Percentiles rank a stretch among this genome's conserved stretches.
Conservation (phyloP, 2,797 vertebrate species). For the Gallinago nigripennis region DNA sequence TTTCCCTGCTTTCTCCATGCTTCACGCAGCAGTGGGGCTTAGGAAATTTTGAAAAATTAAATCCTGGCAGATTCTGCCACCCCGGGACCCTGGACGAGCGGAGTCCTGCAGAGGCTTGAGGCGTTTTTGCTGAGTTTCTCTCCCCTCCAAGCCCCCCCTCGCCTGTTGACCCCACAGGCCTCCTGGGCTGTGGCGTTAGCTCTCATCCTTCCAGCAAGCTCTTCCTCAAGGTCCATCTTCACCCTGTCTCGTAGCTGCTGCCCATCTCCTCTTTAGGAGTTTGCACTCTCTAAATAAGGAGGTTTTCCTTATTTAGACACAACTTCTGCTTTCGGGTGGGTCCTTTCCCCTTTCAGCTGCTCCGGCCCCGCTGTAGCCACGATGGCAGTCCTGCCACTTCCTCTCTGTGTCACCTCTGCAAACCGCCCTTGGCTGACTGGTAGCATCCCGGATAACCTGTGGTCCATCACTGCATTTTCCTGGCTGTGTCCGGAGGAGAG, state of each 20-base stretch:
- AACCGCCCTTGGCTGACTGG: rapidly evolving
- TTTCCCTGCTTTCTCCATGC: neutral
- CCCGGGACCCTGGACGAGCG: neutral
- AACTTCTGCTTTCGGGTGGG: neutral
- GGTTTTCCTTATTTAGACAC: neutral
- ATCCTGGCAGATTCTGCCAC: neutral
- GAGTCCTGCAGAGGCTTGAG: neutral
- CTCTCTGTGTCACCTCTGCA: rapidly evolving
- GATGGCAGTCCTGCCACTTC: rapidly evolving
- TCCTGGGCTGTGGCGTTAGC: neutral
- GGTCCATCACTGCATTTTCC: neutral
- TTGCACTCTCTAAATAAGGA: neutral
- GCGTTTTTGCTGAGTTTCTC: rapidly evolving
- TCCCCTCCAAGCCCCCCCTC: neutral
- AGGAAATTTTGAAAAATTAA: neutral
- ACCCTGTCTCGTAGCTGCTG: neutral
- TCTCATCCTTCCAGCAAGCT: rapidly evolving
- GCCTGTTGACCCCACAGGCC: no score
- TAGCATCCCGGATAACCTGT: rapidly evolving
- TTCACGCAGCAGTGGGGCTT: neutral
- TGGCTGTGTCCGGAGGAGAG: rapidly evolving
- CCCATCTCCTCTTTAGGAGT: neutral
- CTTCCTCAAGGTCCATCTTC: neutral
- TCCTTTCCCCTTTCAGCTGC: neutral
- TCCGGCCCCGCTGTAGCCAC: rapidly evolving